These are phyloP conservation scores for Sphenodon punctatus DNA, from an alignment of 2,797 vertebrate species.

Conservation along the genomic window DNA sequence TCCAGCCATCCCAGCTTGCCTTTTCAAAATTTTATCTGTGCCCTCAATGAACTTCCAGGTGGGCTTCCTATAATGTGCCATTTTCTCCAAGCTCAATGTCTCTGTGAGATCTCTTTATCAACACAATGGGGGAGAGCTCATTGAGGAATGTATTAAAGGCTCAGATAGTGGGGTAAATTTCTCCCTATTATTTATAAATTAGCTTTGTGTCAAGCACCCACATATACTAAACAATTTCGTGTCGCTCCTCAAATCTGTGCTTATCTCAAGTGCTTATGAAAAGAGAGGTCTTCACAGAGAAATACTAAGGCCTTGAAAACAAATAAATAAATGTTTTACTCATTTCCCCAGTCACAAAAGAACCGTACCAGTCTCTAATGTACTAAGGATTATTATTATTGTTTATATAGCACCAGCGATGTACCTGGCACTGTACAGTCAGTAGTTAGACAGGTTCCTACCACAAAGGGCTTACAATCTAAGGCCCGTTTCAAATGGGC, in stretches of 20 bases:
- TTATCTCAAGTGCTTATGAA: background rate
- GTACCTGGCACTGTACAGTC: no score
- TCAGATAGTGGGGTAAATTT: accelerated
- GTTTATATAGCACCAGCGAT: no score
- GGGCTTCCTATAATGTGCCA: background rate
- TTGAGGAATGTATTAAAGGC: background rate
- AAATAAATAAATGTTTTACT: conserved; percentile 5
- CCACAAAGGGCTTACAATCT: no score
- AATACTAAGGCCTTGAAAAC: conserved; percentile 1
- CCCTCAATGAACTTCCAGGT: background rate
- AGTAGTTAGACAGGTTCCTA: no score
- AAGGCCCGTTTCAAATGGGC: no score
- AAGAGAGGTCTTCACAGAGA: conserved; percentile 1
- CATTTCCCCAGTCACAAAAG: background rate
- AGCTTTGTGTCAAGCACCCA: background rate
- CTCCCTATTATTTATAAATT: background rate
- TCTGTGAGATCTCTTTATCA: background rate
- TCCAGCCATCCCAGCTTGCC: background rate
- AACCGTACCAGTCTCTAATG: no score
- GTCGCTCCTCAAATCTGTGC: background rate
- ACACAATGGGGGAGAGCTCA: background rate
- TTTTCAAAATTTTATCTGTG: background rate
- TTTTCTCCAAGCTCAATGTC: background rate
- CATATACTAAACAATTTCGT: background rate
- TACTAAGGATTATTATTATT: no score